Evolutionary conservation across 2,113 vertebrate genomes (phyloP).

Genomic region (Callipepla californica): DNA sequence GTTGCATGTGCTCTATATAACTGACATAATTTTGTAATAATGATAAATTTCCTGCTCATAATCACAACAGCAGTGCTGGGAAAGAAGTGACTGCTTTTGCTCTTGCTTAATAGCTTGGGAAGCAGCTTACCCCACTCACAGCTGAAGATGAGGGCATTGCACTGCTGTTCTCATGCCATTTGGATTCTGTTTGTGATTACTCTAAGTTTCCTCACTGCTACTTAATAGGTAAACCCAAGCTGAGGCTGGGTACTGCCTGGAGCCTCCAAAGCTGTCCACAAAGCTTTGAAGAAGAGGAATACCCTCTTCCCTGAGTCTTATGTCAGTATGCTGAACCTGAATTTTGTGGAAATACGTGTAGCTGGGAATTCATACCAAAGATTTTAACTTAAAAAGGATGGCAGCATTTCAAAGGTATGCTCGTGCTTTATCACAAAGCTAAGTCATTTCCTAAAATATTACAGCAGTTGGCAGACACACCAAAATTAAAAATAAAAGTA

Average conservation of each 20-base stretch:
- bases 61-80: neutral
- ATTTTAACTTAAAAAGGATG: neutral
- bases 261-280: neutral
- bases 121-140: accelerated
- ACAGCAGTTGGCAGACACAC: neutral
- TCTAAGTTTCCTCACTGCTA: neutral
- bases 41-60: neutral
- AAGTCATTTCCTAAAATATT: neutral
- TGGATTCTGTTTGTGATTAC: neutral
- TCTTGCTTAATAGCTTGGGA: neutral
- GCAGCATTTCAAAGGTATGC: neutral
- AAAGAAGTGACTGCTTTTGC: neutral
- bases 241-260: neutral
- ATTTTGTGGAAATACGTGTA: neutral
- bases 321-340: neutral
- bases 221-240: accelerated
- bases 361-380: neutral
- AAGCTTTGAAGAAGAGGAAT: neutral
- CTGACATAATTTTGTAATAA: neutral
- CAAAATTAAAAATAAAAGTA: accelerated
- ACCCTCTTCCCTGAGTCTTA: neutral
- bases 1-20: neutral
- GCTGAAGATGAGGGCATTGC: neutral
- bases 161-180: neutral
- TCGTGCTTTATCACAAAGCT: neutral